These are phyloP conservation scores for Donacobius atricapilla DNA, from an alignment of 2,113 vertebrate species.

Conservation along the genomic window DNA sequence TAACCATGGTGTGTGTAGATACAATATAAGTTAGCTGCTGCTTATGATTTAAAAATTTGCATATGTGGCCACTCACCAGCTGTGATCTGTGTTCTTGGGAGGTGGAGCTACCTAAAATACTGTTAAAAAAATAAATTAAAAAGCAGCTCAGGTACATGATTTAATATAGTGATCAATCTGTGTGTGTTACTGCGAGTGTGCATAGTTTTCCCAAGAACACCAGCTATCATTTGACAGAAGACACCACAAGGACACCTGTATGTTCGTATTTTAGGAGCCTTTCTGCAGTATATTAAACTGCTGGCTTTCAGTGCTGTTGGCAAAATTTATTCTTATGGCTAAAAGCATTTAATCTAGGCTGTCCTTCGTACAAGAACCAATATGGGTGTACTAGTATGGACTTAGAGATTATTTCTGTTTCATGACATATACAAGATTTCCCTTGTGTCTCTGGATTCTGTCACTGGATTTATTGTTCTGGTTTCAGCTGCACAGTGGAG, in stretches of 20 bases:
- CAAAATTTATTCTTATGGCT: background rate
- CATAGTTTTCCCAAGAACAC: background rate
- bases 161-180: background rate
- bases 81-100: background rate
- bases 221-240: background rate
- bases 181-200: fast-evolving
- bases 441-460: background rate
- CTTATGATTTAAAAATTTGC: background rate
- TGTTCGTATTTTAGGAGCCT: background rate
- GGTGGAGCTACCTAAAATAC: background rate
- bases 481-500: background rate
- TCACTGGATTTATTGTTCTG: background rate
- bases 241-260: background rate
- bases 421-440: background rate
- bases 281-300: background rate
- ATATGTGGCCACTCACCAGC: background rate
- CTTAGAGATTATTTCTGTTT: background rate
- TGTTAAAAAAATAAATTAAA: background rate
- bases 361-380: background rate
- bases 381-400: background rate
- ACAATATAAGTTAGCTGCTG: background rate
- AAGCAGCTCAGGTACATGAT: background rate
- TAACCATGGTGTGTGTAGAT: background rate
- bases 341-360: background rate
- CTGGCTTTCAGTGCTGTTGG: background rate